phyloP scores from a whole-genome alignment of 2,797 vertebrate genomes.

The Rhincodon typus region DNA sequence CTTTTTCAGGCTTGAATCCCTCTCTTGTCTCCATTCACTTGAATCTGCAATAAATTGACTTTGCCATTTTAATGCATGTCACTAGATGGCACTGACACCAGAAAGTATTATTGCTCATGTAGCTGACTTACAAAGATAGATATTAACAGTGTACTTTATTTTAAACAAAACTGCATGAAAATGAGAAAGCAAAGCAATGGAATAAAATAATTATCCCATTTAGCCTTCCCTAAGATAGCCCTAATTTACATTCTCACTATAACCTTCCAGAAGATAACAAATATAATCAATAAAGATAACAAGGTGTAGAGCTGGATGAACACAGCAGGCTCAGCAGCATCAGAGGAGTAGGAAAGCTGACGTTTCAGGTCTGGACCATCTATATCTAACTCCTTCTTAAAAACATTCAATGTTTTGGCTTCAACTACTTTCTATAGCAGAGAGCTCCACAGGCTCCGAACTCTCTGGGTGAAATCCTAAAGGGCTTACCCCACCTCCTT shows the following conservation, averaged over 20 bases:
- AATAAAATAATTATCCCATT: conserved; percentile 1
- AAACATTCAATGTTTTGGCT: no score
- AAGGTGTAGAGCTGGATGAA: no score
- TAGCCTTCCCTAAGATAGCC: not conserved
- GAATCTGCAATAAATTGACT: not conserved
- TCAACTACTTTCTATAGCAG: no score
- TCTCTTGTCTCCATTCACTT: not conserved
- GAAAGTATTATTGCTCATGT: not conserved
- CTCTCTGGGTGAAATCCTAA: no score
- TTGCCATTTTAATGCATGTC: not conserved
- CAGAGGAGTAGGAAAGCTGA: no score
- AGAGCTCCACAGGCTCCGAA: no score
- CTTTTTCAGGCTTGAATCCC: not conserved
- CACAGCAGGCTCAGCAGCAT: no score
- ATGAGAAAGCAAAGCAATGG: not conserved
- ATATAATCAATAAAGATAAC: not conserved
- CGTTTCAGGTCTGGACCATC: no score
- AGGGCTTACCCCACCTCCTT: no score
- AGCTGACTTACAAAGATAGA: not conserved
- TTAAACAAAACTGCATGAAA: not conserved
- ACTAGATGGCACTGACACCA: not conserved
- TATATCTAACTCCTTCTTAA: no score
- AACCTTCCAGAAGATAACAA: not conserved
- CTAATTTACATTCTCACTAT: not conserved
- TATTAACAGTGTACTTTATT: not conserved